These are phyloP conservation scores for Gortyna flavago DNA, from an alignment of 2,888 invertebrate genomes.

Conservation along the genomic window DNA sequence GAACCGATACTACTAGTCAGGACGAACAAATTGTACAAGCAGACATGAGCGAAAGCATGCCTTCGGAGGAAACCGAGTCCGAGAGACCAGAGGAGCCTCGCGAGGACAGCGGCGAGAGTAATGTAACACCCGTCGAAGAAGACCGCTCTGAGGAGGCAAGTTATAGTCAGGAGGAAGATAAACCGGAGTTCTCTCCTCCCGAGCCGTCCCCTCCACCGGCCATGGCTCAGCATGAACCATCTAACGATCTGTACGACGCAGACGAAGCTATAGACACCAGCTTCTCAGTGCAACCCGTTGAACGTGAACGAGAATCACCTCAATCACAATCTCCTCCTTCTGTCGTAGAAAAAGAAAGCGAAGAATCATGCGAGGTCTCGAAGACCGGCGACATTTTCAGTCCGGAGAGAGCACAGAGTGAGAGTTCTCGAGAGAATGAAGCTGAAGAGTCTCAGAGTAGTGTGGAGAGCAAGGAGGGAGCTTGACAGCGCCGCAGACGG, in stretches of 20 bases:
- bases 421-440: slow-evolving; percentile 42
- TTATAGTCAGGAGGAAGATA: slow-evolving; percentile 38
- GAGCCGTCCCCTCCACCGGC: slow-evolving; percentile 29
- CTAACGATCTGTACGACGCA: slow-evolving; percentile 76
- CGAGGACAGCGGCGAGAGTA: slow-evolving; percentile 36
- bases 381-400: slow-evolving; percentile 77
- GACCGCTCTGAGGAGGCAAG: slow-evolving; percentile 42
- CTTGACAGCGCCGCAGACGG: slow-evolving; percentile 81
- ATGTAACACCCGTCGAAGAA: background rate
- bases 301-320: slow-evolving; percentile 25
- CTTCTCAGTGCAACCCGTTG: slow-evolving; percentile 68
- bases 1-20: slow-evolving; percentile 57
- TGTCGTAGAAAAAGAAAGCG: slow-evolving; percentile 55
- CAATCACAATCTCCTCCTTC: slow-evolving; percentile 52
- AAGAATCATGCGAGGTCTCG: slow-evolving; percentile 34
- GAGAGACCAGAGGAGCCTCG: slow-evolving; percentile 37
- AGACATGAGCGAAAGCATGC: slow-evolving; percentile 20
- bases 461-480: slow-evolving; percentile 73
- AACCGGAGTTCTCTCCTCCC: slow-evolving; percentile 23
- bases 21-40: slow-evolving; percentile 52
- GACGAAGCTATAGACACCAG: slow-evolving; percentile 79
- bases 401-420: slow-evolving; percentile 56
- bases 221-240: slow-evolving; percentile 24
- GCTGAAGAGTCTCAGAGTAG: slow-evolving; percentile 48
- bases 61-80: slow-evolving; percentile 6